Conservation (phyloP, 2,888 invertebrate genomes). For the Andricus curvator region DNA sequence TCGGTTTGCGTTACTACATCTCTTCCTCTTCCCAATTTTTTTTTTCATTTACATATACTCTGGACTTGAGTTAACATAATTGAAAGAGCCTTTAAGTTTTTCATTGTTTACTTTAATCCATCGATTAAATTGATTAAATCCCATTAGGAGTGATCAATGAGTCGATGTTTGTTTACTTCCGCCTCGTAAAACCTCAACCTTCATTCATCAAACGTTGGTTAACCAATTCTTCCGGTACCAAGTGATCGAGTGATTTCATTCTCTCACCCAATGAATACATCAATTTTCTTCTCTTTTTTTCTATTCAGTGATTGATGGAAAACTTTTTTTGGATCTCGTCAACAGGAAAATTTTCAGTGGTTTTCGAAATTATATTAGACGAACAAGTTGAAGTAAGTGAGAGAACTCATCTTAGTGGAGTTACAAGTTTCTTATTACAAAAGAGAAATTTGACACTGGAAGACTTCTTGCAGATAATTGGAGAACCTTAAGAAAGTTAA, state of each 20-base stretch:
- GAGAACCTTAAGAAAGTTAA: background rate
- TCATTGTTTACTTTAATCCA: background rate
- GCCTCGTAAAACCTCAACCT: background rate
- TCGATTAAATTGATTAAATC: background rate
- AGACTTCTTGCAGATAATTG: background rate
- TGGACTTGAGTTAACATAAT: background rate
- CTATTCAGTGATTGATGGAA: background rate
- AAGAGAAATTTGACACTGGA: background rate
- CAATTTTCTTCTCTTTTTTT: background rate
- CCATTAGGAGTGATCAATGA: background rate
- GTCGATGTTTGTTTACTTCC: conserved; percentile 1
- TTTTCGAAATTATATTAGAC: background rate
- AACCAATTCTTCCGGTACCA: background rate
- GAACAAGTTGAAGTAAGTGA: background rate
- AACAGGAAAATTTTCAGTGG: background rate
- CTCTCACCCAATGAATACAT: background rate
- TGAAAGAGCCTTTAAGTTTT: background rate
- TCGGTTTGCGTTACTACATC: conserved; percentile 36
- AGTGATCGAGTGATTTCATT: background rate
- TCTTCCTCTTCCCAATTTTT: background rate
- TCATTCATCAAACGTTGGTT: background rate
- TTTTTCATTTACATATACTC: background rate
- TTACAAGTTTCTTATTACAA: background rate
- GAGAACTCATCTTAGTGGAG: background rate
- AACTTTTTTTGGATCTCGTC: background rate